Conservation (phyloP, 2,797 vertebrate species). For the Cygnus olor region DNA sequence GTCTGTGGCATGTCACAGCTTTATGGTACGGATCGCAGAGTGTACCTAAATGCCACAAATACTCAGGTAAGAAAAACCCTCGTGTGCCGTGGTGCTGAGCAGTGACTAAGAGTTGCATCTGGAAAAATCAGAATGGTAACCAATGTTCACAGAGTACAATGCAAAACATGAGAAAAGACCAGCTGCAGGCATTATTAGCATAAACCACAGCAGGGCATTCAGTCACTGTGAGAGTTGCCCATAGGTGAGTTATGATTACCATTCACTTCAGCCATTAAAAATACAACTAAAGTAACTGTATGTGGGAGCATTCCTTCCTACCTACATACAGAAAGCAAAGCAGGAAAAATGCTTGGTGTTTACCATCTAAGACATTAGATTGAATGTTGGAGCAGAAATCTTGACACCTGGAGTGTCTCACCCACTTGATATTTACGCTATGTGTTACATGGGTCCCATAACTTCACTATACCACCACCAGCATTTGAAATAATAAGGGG, state of each 20-base stretch:
- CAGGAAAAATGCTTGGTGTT: not conserved
- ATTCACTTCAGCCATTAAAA: not conserved
- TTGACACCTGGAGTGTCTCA: fast-evolving
- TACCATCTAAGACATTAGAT: not conserved
- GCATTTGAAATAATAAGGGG: not conserved
- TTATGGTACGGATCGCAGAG: not conserved
- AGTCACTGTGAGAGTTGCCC: not conserved
- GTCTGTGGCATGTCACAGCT: not conserved
- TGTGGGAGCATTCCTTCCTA: not conserved
- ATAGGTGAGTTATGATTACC: not conserved
- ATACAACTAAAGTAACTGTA: not conserved
- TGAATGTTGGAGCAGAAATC: not conserved
- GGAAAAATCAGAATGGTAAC: not conserved
- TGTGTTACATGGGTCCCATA: fast-evolving
- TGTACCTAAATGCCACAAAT: fast-evolving
- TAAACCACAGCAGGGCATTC: not conserved
- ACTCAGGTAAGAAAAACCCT: not conserved
- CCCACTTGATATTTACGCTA: not conserved
- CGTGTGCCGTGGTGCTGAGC: not conserved
- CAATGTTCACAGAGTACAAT: not conserved
- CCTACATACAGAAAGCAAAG: not conserved
- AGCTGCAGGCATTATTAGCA: not conserved
- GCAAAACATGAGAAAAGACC: not conserved
- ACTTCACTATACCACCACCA: not conserved
- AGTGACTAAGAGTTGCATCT: not conserved